Evolutionary conservation across 2,888 invertebrate genomes (phyloP).

Genomic region (Hypsopygia costalis): DNA sequence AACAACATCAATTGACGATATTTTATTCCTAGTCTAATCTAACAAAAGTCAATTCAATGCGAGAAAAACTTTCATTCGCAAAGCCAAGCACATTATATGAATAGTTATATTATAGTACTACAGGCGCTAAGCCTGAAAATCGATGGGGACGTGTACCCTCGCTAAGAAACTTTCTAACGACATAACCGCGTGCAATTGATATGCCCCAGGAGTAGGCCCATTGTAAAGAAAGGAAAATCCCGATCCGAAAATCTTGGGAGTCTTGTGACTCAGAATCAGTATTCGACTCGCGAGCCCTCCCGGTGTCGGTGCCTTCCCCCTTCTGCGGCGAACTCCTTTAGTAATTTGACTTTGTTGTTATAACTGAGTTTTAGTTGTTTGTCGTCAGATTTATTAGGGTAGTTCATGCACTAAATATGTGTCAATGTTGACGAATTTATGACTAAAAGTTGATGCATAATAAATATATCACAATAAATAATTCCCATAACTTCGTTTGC

Average conservation of each 20-base stretch:
- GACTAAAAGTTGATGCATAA: neutral
- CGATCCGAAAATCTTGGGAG: constrained; percentile 77
- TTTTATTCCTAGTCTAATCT: too few relatives aligned
- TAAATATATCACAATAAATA: too few relatives aligned
- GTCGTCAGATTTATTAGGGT: constrained; percentile 77
- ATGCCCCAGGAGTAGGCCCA: constrained; percentile 79
- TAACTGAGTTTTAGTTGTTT: constrained; percentile 78
- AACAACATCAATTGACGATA: too few relatives aligned
- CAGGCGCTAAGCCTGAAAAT: constrained; percentile 63
- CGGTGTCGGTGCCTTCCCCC: constrained; percentile 63
- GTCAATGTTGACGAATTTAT: constrained; percentile 29
- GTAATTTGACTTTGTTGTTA: constrained; percentile 80
- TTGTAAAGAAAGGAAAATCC: constrained; percentile 81
- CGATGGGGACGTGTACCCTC: constrained; percentile 60
- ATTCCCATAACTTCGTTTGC: too few relatives aligned
- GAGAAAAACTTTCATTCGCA: constrained; percentile 2
- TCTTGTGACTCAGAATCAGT: constrained; percentile 64
- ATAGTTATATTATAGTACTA: constrained; percentile 27
- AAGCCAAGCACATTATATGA: constrained; percentile 21
- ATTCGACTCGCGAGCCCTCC: constrained; percentile 53
- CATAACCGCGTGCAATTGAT: constrained; percentile 81
- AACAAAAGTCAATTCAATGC: constrained; percentile 1
- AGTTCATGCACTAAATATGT: constrained; percentile 56
- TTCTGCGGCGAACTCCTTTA: constrained; percentile 73
- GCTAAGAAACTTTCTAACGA: constrained; percentile 76